Evolutionary conservation across 2,888 invertebrate genomes (phyloP).

Genomic region (Cactoblastis cactorum): DNA sequence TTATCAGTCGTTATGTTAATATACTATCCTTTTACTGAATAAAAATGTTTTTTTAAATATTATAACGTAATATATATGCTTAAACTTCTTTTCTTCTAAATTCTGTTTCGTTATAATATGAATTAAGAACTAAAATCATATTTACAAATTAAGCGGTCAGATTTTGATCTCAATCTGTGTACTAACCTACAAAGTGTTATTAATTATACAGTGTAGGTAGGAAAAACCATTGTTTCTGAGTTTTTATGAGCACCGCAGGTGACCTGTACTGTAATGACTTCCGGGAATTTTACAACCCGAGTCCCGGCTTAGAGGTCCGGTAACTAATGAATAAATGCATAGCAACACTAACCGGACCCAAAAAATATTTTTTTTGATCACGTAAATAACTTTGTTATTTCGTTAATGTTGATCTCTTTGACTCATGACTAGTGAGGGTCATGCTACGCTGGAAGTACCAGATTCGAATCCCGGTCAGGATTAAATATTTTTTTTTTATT

Average conservation of each 20-base stretch:
- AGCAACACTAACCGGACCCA: background rate
- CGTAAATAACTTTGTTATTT: no score
- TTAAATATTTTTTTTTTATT: no score
- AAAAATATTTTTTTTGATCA: background rate
- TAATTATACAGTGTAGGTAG: conserved; percentile 3
- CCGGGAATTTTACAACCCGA: conserved; percentile 8
- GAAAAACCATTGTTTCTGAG: conserved; percentile 8
- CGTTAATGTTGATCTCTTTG: no score
- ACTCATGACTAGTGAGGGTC: no score
- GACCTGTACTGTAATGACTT: conserved; percentile 10
- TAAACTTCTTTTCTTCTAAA: no score
- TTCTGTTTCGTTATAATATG: no score
- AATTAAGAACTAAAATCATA: background rate
- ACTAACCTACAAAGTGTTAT: background rate
- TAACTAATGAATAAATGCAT: conserved; percentile 1
- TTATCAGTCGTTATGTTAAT: no score
- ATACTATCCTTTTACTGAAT: no score
- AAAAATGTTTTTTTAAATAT: no score
- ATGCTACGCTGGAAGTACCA: no score
- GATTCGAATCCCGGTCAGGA: no score
- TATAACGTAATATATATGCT: no score
- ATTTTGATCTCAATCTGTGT: background rate
- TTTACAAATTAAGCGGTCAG: background rate
- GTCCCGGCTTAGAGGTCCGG: background rate
- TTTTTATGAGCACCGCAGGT: conserved; percentile 8